A percentile compares a stretch with the other conserved stretches of the same genome.
phyloP scores from a whole-genome alignment of 2,113 vertebrate genomes.

The Chinchilla lanigera region DNA sequence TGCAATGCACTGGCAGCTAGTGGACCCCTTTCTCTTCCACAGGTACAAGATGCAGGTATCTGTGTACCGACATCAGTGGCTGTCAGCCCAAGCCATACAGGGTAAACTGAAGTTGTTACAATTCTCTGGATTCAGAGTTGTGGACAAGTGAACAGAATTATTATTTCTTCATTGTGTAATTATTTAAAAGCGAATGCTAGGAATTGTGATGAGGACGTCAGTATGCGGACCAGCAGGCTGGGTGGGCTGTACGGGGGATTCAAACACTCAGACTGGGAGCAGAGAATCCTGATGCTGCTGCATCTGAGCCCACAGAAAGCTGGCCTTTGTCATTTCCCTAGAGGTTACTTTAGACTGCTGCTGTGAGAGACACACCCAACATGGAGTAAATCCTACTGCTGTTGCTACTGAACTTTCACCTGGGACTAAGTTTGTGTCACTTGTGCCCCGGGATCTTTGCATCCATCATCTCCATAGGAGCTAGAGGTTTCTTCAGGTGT shows the following conservation, averaged over 20 bases:
- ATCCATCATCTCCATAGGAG: neutral
- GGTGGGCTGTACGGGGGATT: neutral
- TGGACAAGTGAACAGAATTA: neutral
- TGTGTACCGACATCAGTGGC: neutral
- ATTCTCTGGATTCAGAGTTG: neutral
- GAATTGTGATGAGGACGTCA: neutral
- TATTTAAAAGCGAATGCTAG: constrained; percentile 22
- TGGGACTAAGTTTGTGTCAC: neutral
- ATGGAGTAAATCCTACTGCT: neutral
- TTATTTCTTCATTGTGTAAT: neutral
- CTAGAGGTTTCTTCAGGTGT: neutral
- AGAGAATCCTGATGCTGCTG: neutral
- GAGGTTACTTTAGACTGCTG: neutral
- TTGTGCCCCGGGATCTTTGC: neutral
- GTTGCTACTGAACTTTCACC: neutral
- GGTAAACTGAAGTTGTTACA: neutral
- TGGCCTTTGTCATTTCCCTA: constrained; percentile 7
- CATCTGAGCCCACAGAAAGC: neutral
- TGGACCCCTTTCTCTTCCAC: neutral
- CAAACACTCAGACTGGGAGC: rapidly evolving
- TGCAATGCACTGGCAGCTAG: neutral
- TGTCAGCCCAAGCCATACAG: neutral
- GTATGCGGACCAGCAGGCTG: neutral
- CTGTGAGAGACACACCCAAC: neutral
- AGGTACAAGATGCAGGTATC: neutral